Evolutionary conservation across 2,888 invertebrate genomes (phyloP), one percentile per base, ranked within the genome.

Genomic region (Helobdella robusta): DNA sequence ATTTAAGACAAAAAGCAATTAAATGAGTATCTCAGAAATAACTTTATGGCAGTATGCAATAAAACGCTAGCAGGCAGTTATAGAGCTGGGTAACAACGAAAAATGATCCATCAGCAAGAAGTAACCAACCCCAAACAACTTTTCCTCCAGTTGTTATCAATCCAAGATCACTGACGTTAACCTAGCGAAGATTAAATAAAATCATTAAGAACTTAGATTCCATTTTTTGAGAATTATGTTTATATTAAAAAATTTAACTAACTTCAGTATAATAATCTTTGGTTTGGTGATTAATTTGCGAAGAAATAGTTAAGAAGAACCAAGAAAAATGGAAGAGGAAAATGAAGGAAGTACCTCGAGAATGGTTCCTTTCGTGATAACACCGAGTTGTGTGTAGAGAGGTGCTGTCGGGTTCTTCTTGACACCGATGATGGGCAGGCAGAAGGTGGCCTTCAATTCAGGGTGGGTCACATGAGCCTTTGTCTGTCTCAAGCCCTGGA

Each of bases 391-490:
- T 1, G 98, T 99, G 79, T 90, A 98, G 88, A 97, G 90, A 5
- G 91, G 86, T 0, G 95, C 95, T 76, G 88, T 95, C 0, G 98
- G 98, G 81, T 98, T 98, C 79, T 95, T 97, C 82, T 99, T 99
- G 0, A 99, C 98, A 0, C 95, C 95, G 74, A 98, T 93, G 48
- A 98, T 95, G 0, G 97, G 97, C 69, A 99, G 82, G 79, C 87
- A 87, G 81, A 98, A 99, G 0, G 98, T 98, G 0, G 98, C 94
- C 80, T 95, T 97, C 25, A 98, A 80, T 81, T 99, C 98, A 0
- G 98, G 98, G 84, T 99, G 98, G 23, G 98, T 98, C 0, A 99
- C 97, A 79, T 98, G 97, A 3, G 95, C 98, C 76, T 93, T 94
- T 76, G 93, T 94, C 78, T 92, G 94, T 59, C 97, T 83, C 2